These are phyloP conservation scores for Morone saxatilis DNA, from an alignment of 2,113 vertebrate genomes.

Conservation along the genomic window DNA sequence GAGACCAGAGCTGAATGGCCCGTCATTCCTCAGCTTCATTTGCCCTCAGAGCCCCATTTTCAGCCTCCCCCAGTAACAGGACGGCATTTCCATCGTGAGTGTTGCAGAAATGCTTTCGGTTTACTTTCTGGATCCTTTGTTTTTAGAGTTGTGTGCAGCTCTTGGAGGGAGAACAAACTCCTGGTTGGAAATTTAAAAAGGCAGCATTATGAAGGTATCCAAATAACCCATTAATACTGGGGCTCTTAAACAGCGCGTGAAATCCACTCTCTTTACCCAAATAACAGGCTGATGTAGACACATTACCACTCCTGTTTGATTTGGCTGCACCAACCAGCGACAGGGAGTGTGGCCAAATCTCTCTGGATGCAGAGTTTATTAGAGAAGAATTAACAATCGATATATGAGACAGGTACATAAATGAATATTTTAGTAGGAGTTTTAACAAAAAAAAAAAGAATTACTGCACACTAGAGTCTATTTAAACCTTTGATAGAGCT, in stretches of 20 bases:
- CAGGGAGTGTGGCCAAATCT: conserved; percentile 6
- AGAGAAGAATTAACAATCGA: conserved; percentile 22
- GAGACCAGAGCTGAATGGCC: conserved; percentile 50
- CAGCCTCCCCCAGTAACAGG: conserved; percentile 48
- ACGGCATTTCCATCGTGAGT: conserved; percentile 37
- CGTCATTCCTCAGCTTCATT: conserved; percentile 63
- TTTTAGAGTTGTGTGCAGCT: conserved; percentile 10
- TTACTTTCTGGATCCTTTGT: conserved; percentile 8
- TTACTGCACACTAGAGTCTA: neutral
- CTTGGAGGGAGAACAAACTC: neutral
- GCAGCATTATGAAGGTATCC: conserved; percentile 13
- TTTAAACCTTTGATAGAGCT: neutral
- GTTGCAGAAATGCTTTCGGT: conserved; percentile 36
- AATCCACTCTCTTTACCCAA: conserved; percentile 33
- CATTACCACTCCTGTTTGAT: conserved; percentile 4
- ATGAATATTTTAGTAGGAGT: conserved; percentile 9
- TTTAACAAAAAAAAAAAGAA: neutral
- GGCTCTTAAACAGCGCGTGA: conserved; percentile 12
- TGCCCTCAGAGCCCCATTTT: conserved; percentile 54
- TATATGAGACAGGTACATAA: conserved; percentile 12
- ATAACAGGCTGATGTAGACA: conserved; percentile 26
- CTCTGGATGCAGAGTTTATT: conserved; percentile 17
- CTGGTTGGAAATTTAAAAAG: neutral
- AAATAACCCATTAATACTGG: conserved; percentile 20
- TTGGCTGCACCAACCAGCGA: neutral